phyloP scores from a whole-genome alignment of 2,797 vertebrate genomes.

The Zalophus californianus region DNA sequence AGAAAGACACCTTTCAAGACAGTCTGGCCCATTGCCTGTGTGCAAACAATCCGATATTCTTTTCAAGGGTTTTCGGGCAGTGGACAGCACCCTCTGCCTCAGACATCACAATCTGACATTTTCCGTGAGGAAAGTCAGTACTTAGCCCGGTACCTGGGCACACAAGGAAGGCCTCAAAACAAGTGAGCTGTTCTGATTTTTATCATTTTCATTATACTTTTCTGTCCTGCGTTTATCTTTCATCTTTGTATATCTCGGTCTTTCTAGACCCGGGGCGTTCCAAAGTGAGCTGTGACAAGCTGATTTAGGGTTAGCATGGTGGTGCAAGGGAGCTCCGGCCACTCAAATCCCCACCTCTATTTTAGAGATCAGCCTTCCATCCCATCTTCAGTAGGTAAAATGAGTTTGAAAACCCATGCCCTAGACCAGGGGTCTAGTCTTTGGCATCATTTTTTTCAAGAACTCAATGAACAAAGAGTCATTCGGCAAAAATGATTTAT shows the following conservation, averaged over 20 bases:
- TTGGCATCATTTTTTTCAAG: slow-evolving; percentile 27
- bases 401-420: slow-evolving; percentile 14
- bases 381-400: neutral
- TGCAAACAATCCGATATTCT: neutral
- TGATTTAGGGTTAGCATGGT: neutral
- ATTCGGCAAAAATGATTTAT: neutral
- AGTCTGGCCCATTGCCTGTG: neutral
- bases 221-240: neutral
- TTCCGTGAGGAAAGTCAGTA: neutral
- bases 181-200: neutral
- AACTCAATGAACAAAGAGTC: slow-evolving; percentile 45
- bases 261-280: neutral
- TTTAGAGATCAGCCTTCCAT: neutral
- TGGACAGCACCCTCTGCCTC: neutral
- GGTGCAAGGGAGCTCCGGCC: neutral
- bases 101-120: neutral
- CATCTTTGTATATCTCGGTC: neutral
- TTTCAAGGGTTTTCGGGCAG: neutral
- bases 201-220: neutral
- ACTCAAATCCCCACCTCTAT: neutral
- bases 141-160: neutral
- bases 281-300: neutral
- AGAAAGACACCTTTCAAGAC: slow-evolving; percentile 8
- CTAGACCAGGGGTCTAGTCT: neutral
- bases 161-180: neutral